Evolutionary conservation across 2,888 invertebrate species (phyloP).

Genomic region (Junonia oenone): DNA sequence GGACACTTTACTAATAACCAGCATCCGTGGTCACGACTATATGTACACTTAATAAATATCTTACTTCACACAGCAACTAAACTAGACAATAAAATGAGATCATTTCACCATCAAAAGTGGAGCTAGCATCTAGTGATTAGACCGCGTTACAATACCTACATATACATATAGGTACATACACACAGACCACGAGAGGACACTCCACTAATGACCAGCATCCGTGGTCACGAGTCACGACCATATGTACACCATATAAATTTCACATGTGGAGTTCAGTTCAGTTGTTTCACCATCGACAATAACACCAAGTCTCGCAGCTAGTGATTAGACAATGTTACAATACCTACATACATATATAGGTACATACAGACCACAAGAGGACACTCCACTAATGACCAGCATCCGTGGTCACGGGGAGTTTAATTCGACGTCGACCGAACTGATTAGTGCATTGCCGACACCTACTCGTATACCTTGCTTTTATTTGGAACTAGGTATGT

Average conservation of each 20-base stretch:
- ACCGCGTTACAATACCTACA: no score
- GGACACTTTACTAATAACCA: no score
- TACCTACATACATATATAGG: background rate
- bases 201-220: no score
- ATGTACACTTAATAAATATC: background rate
- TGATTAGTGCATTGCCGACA: slow-evolving; percentile 17
- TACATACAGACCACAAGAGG: background rate
- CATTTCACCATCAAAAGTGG: background rate
- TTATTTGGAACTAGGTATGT: background rate
- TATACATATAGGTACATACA: no score
- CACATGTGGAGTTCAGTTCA: no score
- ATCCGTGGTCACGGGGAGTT: slow-evolving; percentile 34
- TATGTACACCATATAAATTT: no score
- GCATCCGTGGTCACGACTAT: no score
- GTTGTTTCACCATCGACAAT: background rate
- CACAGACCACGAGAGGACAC: no score
- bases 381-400: slow-evolving; percentile 33
- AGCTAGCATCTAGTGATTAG: no score
- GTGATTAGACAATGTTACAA: background rate
- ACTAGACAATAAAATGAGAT: background rate
- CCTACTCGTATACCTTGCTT: background rate
- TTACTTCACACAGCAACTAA: background rate
- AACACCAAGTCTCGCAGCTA: background rate
- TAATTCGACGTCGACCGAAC: slow-evolving; percentile 21
- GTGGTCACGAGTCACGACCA: no score